These are phyloP conservation scores for Capitulum mitella DNA, from an alignment of 2,888 invertebrate genomes.

Conservation along the genomic window DNA sequence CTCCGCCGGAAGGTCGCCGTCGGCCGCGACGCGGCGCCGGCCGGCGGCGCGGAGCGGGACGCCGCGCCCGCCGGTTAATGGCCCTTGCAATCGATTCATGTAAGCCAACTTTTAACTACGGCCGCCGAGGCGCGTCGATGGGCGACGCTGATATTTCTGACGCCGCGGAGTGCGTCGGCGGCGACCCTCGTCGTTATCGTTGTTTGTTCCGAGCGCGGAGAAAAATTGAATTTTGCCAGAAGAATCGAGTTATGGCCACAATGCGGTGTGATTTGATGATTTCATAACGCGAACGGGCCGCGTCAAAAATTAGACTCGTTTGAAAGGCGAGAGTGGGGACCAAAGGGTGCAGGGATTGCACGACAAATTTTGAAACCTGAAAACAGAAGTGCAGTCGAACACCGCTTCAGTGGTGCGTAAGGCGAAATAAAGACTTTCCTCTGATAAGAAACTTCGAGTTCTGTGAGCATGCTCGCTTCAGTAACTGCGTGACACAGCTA, in stretches of 20 bases:
- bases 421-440: no score
- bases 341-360: background rate
- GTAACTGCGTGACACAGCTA: no score
- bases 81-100: constrained; percentile 10
- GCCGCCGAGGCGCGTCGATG: background rate
- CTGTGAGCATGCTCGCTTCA: no score
- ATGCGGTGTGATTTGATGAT: constrained; percentile 24
- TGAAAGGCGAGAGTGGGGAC: background rate
- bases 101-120: constrained; percentile 15
- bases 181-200: constrained; percentile 6
- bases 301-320: constrained; percentile 16
- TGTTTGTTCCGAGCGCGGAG: constrained; percentile 3
- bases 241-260: constrained; percentile 23
- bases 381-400: no score
- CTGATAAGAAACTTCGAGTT: no score
- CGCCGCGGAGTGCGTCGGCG: no score
- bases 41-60: background rate
- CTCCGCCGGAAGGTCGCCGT: background rate
- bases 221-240: constrained; percentile 22
- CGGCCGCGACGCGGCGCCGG: background rate
- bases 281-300: constrained; percentile 7
- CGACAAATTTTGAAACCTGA: no score
- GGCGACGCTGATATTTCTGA: background rate
- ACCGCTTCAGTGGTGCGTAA: no score
- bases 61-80: background rate